Percentiles rank a stretch among this genome's conserved stretches.
phyloP scores from a whole-genome alignment of 2,888 invertebrate genomes.

The Ariolimax columbianus region DNA sequence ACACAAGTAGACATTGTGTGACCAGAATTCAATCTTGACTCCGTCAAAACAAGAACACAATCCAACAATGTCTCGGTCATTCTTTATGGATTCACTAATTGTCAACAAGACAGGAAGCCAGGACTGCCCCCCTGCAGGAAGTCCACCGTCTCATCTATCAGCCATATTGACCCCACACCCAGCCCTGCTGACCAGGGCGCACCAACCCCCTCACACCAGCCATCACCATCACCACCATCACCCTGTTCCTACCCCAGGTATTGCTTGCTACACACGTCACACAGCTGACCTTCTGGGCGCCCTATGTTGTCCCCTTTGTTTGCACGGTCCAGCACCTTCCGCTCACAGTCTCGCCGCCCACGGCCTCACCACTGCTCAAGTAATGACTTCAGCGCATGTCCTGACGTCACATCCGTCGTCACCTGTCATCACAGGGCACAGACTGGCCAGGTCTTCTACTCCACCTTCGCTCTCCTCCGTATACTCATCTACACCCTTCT shows the following conservation, averaged over 20 bases:
- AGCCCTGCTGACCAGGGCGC: slow-evolving; percentile 31
- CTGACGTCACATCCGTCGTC: slow-evolving; percentile 33
- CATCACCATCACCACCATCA: slow-evolving; percentile 54
- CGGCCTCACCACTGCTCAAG: slow-evolving; percentile 51
- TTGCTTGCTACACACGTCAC: slow-evolving; percentile 69
- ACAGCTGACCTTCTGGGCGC: slow-evolving; percentile 67
- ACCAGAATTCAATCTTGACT: too few species aligned
- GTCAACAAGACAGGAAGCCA: slow-evolving; percentile 61
- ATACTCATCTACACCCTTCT: slow-evolving; percentile 18
- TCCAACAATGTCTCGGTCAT: slow-evolving; percentile 78
- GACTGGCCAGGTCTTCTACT: slow-evolving; percentile 32
- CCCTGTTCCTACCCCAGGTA: slow-evolving; percentile 46
- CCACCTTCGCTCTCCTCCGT: slow-evolving; percentile 18
- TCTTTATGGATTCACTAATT: slow-evolving; percentile 77
- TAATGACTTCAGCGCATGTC: slow-evolving; percentile 47
- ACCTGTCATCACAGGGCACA: slow-evolving; percentile 5
- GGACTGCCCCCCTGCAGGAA: neutral
- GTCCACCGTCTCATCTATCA: slow-evolving; percentile 30
- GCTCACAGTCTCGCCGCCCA: slow-evolving; percentile 48
- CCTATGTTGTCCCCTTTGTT: slow-evolving; percentile 71
- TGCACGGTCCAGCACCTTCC: slow-evolving; percentile 54
- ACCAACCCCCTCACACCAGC: slow-evolving; percentile 67
- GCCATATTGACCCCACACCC: slow-evolving; percentile 32
- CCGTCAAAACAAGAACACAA: too few species aligned
- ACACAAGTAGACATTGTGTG: too few species aligned